A percentile compares a stretch with the other conserved stretches of the same genome.
Conservation (phyloP, 2,113 vertebrate species). For the Vicugna pacos region DNA sequence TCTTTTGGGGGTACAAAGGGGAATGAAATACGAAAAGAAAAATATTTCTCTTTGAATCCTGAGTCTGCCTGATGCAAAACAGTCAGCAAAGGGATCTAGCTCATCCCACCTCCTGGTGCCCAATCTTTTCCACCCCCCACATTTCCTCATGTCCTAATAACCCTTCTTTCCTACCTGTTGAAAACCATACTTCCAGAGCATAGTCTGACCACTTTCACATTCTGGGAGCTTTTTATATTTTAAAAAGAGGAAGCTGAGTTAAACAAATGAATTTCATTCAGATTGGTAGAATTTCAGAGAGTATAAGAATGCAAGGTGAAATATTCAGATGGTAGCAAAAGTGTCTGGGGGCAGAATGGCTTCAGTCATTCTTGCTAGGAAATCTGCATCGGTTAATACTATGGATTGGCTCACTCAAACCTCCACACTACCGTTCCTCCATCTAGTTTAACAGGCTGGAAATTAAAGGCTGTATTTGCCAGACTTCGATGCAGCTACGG, state of each 20-base stretch:
- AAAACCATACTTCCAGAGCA: neutral
- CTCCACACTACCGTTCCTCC: neutral
- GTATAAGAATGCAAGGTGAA: neutral
- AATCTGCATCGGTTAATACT: neutral
- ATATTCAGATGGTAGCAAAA: conserved; percentile 14
- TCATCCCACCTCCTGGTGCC: neutral
- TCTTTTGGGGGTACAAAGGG: neutral
- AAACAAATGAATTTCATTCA: neutral
- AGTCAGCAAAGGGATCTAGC: neutral
- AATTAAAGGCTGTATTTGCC: neutral
- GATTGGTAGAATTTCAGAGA: conserved; percentile 15
- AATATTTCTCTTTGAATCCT: neutral
- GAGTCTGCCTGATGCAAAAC: neutral
- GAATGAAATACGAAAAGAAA: conserved; percentile 25
- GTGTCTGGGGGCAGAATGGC: neutral
- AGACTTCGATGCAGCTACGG: neutral
- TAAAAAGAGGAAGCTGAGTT: neutral
- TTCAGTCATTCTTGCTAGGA: neutral
- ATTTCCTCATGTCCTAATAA: neutral
- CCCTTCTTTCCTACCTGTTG: neutral
- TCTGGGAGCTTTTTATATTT: conserved; percentile 32
- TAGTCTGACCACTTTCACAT: neutral
- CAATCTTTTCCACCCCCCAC: neutral
- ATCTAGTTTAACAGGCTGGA: neutral
- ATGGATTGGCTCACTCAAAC: neutral